Evolutionary conservation across 2,888 invertebrate genomes (phyloP).

Genomic region (Drosophila mulleri): DNA sequence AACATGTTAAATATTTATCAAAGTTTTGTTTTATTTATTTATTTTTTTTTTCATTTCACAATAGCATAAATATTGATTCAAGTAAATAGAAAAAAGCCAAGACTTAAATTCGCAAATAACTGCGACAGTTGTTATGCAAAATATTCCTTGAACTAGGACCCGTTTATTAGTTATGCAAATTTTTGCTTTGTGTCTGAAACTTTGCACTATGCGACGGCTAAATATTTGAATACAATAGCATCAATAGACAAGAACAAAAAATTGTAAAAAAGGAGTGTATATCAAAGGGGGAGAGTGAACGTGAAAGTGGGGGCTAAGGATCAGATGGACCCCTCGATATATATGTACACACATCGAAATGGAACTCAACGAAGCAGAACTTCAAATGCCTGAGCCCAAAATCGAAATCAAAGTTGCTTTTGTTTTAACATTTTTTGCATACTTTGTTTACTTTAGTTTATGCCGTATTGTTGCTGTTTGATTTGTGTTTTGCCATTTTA

Average conservation of each 20-base stretch:
- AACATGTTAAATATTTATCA: background rate
- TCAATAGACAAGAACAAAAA: slow-evolving; percentile 23
- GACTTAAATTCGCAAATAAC: background rate
- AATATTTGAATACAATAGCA: slow-evolving; percentile 57
- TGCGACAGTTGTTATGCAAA: slow-evolving; percentile 10
- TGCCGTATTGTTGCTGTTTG: slow-evolving; percentile 24
- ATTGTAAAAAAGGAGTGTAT: slow-evolving; percentile 24
- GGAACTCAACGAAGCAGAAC: slow-evolving; percentile 44
- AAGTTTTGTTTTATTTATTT: no score
- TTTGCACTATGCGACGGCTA: slow-evolving; percentile 44
- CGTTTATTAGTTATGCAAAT: slow-evolving; percentile 55
- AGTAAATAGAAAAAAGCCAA: background rate
- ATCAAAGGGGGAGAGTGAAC: slow-evolving; percentile 8
- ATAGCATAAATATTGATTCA: slow-evolving; percentile 3
- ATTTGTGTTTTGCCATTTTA: slow-evolving; percentile 21
- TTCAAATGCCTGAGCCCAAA: slow-evolving; percentile 48
- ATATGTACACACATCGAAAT: slow-evolving; percentile 32
- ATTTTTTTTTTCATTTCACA: background rate
- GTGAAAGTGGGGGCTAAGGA: background rate
- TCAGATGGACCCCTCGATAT: slow-evolving; percentile 20
- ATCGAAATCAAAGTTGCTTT: slow-evolving; percentile 58
- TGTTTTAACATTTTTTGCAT: slow-evolving; percentile 56
- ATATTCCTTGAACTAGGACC: slow-evolving; percentile 12
- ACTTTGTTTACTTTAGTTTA: slow-evolving; percentile 67
- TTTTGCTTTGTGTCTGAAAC: slow-evolving; percentile 52